Base-by-base conservation (phyloP, 1,140 invertebrate genomes). In the Trachymyrmex cornetzi region DNA sequence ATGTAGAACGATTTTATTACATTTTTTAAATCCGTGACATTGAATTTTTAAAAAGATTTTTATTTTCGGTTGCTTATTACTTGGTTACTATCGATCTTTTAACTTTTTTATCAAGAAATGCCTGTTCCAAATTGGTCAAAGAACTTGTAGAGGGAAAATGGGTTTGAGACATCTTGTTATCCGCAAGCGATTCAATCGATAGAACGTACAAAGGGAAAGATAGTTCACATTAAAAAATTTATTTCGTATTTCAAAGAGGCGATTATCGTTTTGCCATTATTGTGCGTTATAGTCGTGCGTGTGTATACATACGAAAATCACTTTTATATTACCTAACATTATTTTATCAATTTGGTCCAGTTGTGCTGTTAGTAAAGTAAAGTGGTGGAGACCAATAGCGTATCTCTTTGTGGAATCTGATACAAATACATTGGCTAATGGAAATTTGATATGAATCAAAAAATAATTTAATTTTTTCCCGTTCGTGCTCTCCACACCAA, bases 381-480 rank as follows among this genome's bases (percentile, higher is more conserved):
- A 74, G 27, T 34, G 19, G 2, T 27, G 19, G 24, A 50, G 67
- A 84, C 74, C 67, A 74, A 84, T 74, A 84, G 38, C 69, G 14
- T 84, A 59, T 63, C 80, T 63, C 27, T 74, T 50, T 61, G 69
- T 44, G 27, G 69, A 34, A 84, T 84, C 55, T 61, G 80, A 84
- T 84, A 74, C 38, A 84, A 84, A 84, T 74, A 63, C 38, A 34
- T 74, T 16, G 80, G 67, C 27, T 84, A 84, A 84, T 84, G 80
- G 69, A 84, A 84, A 74, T 74, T 50, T 84, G 80, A 84, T 84
- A 84, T 27, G 24, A 38, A 84, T 74, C 80, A 59, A 74, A 84
- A 82, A 84, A 84, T 84, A 74, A 84, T 84, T 84, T 50, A 82
- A 82, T 82, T 82, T 82, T 82, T 72, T 61, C 7, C 7, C 53